phyloP scores from a whole-genome alignment of 2,888 invertebrate species.

The Tenthredo mesomela region DNA sequence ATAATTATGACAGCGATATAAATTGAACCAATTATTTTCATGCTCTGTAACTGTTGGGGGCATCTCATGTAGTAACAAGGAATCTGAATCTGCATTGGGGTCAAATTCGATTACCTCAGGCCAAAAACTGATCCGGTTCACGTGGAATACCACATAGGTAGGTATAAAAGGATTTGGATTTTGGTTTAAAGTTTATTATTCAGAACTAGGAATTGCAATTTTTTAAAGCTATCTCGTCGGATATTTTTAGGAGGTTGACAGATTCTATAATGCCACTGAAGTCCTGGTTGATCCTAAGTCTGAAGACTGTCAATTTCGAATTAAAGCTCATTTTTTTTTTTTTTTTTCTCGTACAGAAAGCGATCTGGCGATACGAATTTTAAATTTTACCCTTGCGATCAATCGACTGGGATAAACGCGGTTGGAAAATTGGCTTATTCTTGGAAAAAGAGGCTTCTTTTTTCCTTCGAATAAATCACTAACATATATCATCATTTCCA shows the following conservation, averaged over 20 bases:
- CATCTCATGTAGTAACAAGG: no score
- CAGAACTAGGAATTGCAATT: no score
- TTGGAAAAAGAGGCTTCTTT: neutral
- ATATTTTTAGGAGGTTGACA: no score
- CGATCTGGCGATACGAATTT: neutral
- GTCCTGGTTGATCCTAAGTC: neutral
- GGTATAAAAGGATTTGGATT: neutral
- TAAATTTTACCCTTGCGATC: slow-evolving; percentile 11
- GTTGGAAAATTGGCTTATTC: slow-evolving; percentile 6
- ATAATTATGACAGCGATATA: no score
- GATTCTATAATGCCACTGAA: no score
- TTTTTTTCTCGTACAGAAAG: neutral
- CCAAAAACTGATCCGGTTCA: no score
- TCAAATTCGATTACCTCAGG: no score
- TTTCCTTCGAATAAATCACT: neutral
- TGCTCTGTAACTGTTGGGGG: no score
- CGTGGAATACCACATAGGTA: no score
- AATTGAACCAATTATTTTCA: no score
- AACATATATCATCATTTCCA: neutral
- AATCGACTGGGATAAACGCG: slow-evolving; percentile 33
- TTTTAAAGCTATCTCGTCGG: no score
- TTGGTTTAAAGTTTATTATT: neutral
- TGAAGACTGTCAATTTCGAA: neutral
- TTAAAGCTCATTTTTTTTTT: neutral
- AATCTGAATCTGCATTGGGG: no score